Conservation (phyloP, 2,797 vertebrate species). For the Holocentrus rufus region DNA sequence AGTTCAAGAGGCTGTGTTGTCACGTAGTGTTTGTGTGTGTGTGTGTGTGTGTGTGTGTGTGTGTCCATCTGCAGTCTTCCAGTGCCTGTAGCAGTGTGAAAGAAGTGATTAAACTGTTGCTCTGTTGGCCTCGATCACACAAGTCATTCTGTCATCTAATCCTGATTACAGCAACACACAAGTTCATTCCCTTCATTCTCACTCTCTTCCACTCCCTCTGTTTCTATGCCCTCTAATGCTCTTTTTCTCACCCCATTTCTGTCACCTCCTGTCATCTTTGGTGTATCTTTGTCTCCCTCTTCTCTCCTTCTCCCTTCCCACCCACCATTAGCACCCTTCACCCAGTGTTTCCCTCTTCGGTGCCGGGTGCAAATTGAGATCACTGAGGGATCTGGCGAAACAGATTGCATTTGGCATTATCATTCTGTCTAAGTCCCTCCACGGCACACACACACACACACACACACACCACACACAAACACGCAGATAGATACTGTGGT, state of each 20-base stretch:
- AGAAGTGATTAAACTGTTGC: constrained; percentile 24
- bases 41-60: neutral
- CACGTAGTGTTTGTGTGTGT: neutral
- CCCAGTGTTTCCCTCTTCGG: constrained; percentile 11
- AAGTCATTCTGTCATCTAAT: constrained; percentile 39
- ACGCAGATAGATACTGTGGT: neutral
- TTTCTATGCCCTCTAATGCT: constrained; percentile 44
- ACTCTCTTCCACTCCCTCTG: constrained; percentile 22
- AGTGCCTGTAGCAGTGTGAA: constrained; percentile 1
- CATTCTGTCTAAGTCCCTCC: constrained; percentile 28
- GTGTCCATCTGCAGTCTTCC: constrained; percentile 8
- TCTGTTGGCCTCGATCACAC: constrained; percentile 38
- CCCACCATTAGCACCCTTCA: constrained; percentile 30
- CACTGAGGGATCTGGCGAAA: constrained; percentile 11
- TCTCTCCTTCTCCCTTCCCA: constrained; percentile 3
- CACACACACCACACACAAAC: constrained; percentile 4
- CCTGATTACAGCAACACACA: constrained; percentile 21
- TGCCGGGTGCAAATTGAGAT: constrained; percentile 29
- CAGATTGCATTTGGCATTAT: constrained; percentile 50
- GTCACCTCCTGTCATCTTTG: constrained; percentile 31
- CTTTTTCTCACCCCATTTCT: constrained; percentile 32
- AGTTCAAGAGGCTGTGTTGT: too few species aligned
- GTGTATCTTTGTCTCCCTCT: constrained; percentile 11
- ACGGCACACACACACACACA: neutral
- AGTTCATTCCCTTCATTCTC: constrained; percentile 11